Evolutionary conservation across 2,888 invertebrate genomes (phyloP), one percentile per base, ranked within the genome.

Genomic region (Aleiodes alternator): DNA sequence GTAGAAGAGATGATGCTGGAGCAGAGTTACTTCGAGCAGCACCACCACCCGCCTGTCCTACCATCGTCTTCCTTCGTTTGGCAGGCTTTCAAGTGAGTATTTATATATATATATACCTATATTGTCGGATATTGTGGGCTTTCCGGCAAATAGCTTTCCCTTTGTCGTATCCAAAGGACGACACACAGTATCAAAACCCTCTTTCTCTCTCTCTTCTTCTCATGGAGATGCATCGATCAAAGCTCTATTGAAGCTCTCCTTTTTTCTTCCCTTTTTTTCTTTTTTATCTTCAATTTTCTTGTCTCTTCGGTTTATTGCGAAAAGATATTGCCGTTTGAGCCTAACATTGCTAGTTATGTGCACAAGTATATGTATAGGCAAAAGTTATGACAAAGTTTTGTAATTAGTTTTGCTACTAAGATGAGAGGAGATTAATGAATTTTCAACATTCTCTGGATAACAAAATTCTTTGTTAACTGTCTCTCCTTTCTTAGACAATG

Each of bases 61-160:
- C 90, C 68, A 89, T 91, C 76, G 90, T 91, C 29, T 91, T 91
- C 79, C 88, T 91, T 48, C 88, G 91, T 75, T 85, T 91, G 77
- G 90, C 91, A 29, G 91, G 91, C 73, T 90, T 91, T 76, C 91
- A 91, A 85, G 90, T 90, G 78, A 84, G 86, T 82, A 78, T 72
- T 9, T 43, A 48, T 11, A n/a, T 55, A 16, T 55, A 55, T n/a
- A 16, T 55, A n/a, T 55, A 16, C 14, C 12, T 12, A 57, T 12
- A 29, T 23, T 23, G 23, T 3, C 59, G n/a, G 31, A 34, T 29
- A 59, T 9, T 38, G n/a, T 6, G 16, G 29, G 56, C 56, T 69
- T 53, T 56, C 38, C 50, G 38, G 59, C 38, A 70, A 69, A 61
- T 68, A 69, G 56, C n/a, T 5, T 61, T 57, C 48, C n/a, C 31